Base-by-base conservation (phyloP, 2,797 vertebrate genomes). In the Labeo calbasu region DNA sequence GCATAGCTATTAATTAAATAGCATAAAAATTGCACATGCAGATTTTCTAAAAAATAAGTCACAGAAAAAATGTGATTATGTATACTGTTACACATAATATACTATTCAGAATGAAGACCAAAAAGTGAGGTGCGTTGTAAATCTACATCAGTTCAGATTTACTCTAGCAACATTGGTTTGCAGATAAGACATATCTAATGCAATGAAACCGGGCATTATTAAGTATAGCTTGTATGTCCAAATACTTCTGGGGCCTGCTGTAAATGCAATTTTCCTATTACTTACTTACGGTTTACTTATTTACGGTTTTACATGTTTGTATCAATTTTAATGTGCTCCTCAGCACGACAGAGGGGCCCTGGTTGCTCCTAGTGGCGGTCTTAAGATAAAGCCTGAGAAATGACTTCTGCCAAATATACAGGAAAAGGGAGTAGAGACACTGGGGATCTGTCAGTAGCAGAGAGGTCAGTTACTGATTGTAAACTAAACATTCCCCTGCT, bases 401-500 rank as follows among this genome's bases (percentile, higher is more conserved):
- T 53, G 9, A 28, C 11, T 32, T 12, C 17, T 32, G 61, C 63
- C 9, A 79, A 53, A 73, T 23, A n/a, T 25, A 53, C 32, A 83
- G 81, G 59, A 63, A 76, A 36, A 77, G 65, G 51, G 53, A 81
- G 53, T 32, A 17, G 43, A 25, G 69, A 36, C 1, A 1, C 57
- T 73, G 79, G 66, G 23, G 46, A 66, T 78, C 43, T 57, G 70
- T 63, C 28, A 75, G 19, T 51, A 65, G 43, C 55, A 63, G 55
- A 63, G 81, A 59, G 82, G 82, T 57, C 82, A 77, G 59, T 57
- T 15, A 23, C 13, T 73, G 55, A 63, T 32, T 32, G 55, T 63
- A n/a, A 73, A 63, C 72, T 66, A 77, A 83, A 83, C 59, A 83
- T 69, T 68, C 32, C 36, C 28, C 48, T 9, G 63, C 23, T 48